Base-by-base conservation (phyloP, 2,113 vertebrate genomes). In the Galemys pyrenaicus region DNA sequence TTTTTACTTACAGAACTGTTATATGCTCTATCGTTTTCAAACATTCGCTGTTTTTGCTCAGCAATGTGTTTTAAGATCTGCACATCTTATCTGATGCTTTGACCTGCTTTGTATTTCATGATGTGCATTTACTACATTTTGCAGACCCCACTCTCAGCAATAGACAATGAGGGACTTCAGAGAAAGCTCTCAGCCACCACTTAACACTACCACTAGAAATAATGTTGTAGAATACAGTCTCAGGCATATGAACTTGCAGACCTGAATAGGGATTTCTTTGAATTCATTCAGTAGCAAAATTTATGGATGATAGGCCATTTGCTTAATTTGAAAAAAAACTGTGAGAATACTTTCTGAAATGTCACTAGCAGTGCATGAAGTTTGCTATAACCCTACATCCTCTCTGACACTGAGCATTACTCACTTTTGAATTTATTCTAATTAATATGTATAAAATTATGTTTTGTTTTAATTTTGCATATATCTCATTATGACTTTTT, bases 1-100 rank as follows among this genome's bases (percentile, higher is more conserved):
- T 70, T 89, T 77, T 92, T 62, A 94, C 62, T 89, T 86, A 65
- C 73, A 71, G 49, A 83, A 46, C 32, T 51, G 12, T 41, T 90
- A 12, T 39, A 3, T 62, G 64, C 37, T 58, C 5, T 35, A 20
- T 56, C 39, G 71, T 91, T 77, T 93, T 41, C 28, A 67, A 16
- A 74, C 4, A 17, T 75, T 67, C 67, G 28, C 24, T 87, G 49
- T 58, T 17, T 79, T 87, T 81, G 75, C 9, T 89, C 39, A 77
- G 51, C 19, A 54, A 9, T 80, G 12, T 87, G 20, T 67, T 51
- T 93, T 74, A 41, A 20, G 30, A 46, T 65, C 56, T 58, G 20
- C 58, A 6, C 11, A 2, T 71, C 16, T 62, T n/a, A 37, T 49
- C 37, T 58, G 2, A 54, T 64, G 41, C 37, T 88, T 74, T 64